Conservation (phyloP, 1,140 invertebrate genomes). For the Hyphantria cunea region DNA sequence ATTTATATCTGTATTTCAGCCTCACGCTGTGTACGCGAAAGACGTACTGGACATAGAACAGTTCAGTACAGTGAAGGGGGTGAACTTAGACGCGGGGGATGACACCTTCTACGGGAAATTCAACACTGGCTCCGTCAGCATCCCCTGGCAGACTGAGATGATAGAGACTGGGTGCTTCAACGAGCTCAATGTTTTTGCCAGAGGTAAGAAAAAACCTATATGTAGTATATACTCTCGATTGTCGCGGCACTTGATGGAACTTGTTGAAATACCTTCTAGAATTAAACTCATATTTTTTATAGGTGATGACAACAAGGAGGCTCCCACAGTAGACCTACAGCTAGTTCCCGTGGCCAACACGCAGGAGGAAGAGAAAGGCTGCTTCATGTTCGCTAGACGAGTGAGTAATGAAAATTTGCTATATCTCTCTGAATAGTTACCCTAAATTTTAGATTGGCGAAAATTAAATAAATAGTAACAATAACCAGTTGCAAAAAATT, state of each 20-base stretch:
- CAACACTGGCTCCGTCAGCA: slow-evolving; percentile 99
- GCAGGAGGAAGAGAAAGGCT: slow-evolving; percentile 88
- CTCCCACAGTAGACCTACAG: slow-evolving; percentile 91
- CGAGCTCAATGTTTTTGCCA: slow-evolving; percentile 96
- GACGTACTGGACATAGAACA: slow-evolving; percentile 99
- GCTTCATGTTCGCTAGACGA: slow-evolving; percentile 94
- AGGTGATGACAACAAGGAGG: slow-evolving; percentile 68
- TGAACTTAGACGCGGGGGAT: slow-evolving; percentile 98
- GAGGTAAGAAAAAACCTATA: no score
- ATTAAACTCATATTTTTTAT: no score
- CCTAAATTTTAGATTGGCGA: no score
- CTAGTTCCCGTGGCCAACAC: slow-evolving; percentile 84
- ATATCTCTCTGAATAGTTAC: no score
- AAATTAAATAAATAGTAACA: no score
- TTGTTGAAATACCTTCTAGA: no score
- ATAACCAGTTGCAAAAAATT: no score
- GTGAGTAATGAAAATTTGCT: slow-evolving; percentile 80
- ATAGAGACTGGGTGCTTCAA: slow-evolving; percentile 98
- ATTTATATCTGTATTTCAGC: slow-evolving; percentile 84
- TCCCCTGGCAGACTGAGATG: slow-evolving; percentile 99
- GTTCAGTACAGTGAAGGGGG: slow-evolving; percentile 99
- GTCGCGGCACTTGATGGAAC: no score
- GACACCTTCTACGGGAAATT: slow-evolving; percentile 99
- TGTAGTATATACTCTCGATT: no score
- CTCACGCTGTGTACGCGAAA: slow-evolving; percentile 99